Conservation (phyloP, 2,797 vertebrate genomes). For the Hozukius guyotensis region DNA sequence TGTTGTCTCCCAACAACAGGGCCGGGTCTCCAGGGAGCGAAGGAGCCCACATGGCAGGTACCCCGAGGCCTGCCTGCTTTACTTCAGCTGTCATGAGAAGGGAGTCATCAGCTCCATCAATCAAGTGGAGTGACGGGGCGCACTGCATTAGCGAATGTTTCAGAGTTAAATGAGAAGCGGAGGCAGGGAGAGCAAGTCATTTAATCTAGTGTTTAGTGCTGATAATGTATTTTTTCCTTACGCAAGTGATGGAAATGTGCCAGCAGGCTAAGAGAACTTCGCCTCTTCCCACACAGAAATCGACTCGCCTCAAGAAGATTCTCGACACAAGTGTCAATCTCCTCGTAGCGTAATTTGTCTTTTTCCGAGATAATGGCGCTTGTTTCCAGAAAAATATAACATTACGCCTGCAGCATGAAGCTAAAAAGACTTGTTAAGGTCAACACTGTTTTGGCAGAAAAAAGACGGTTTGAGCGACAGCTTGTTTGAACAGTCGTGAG, state of each 20-base stretch:
- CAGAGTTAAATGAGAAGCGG: slow-evolving; percentile 41
- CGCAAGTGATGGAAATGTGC: slow-evolving; percentile 17
- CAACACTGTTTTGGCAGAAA: neutral
- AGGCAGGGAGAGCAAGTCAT: slow-evolving; percentile 16
- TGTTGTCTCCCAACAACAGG: slow-evolving; percentile 26
- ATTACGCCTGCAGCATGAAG: neutral
- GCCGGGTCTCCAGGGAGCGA: neutral
- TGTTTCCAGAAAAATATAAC: slow-evolving; percentile 20
- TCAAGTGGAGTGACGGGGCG: slow-evolving; percentile 55
- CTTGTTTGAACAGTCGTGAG: slow-evolving; percentile 42
- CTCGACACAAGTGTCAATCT: neutral
- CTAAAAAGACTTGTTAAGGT: neutral
- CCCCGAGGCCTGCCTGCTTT: slow-evolving; percentile 32
- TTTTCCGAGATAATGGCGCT: slow-evolving; percentile 13
- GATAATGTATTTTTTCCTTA: slow-evolving; percentile 41
- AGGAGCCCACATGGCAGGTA: slow-evolving; percentile 12
- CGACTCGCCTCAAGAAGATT: neutral
- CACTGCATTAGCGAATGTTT: slow-evolving; percentile 54
- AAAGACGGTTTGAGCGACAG: slow-evolving; percentile 27
- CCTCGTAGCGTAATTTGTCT: neutral
- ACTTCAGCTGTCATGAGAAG: slow-evolving; percentile 43
- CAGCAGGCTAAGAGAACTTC: slow-evolving; percentile 16
- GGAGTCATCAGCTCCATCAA: slow-evolving; percentile 56
- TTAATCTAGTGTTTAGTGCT: slow-evolving; percentile 44
- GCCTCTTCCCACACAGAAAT: slow-evolving; percentile 11